Conservation (phyloP, 2,113 vertebrate genomes). For the Scatophagus argus region DNA sequence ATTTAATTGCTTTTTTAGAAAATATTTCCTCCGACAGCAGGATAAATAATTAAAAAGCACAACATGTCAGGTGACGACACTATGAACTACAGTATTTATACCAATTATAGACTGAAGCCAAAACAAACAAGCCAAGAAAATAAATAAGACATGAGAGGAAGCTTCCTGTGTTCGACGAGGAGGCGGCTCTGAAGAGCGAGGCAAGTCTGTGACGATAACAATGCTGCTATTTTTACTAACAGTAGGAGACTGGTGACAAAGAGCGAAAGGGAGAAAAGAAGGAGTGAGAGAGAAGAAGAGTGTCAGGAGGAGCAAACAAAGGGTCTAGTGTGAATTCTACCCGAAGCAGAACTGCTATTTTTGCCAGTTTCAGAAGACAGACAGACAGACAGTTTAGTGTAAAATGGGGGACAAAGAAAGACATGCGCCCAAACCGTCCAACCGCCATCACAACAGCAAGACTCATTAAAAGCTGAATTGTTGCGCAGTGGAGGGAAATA, state of each 20-base stretch:
- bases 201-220: slow-evolving; percentile 66
- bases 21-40: slow-evolving; percentile 8
- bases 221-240: slow-evolving; percentile 82
- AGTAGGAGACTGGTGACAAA: slow-evolving; percentile 69
- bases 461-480: slow-evolving; percentile 36
- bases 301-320: slow-evolving; percentile 72
- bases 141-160: slow-evolving; percentile 65
- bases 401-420: slow-evolving; percentile 39
- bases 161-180: slow-evolving; percentile 65
- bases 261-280: slow-evolving; percentile 59
- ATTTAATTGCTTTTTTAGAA: background rate
- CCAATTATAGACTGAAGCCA: slow-evolving; percentile 9
- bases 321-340: slow-evolving; percentile 72
- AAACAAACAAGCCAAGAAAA: slow-evolving; percentile 53
- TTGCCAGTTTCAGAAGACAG: slow-evolving; percentile 37
- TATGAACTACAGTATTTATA: slow-evolving; percentile 10
- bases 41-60: slow-evolving; percentile 57
- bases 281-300: slow-evolving; percentile 52
- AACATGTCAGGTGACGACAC: slow-evolving; percentile 9
- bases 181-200: slow-evolving; percentile 52
- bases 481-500: slow-evolving; percentile 51
- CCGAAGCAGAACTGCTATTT: slow-evolving; percentile 58
- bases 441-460: slow-evolving; percentile 38
- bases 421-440: slow-evolving; percentile 36
- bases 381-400: slow-evolving; percentile 24